These are phyloP conservation scores for Myotis daubentonii DNA, from an alignment of 2,797 vertebrate species.

Conservation along the genomic window DNA sequence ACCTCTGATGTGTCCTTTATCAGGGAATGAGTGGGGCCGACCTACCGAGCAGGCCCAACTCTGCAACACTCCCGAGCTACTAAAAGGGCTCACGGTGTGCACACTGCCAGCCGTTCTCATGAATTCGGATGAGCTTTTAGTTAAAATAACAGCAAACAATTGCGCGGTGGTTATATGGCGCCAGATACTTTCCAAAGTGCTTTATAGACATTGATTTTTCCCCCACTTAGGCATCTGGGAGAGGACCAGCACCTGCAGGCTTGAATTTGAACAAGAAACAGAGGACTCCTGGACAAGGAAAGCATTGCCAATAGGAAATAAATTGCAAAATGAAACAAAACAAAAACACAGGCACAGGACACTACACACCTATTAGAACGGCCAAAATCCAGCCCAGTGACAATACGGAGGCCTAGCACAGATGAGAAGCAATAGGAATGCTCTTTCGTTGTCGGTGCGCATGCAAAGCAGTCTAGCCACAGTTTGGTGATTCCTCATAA, in stretches of 20 bases:
- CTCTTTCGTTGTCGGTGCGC: neutral
- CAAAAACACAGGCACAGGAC: neutral
- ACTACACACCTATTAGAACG: neutral
- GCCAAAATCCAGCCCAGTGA: neutral
- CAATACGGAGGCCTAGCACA: neutral
- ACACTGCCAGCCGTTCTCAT: neutral
- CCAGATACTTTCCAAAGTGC: neutral
- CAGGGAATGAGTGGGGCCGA: neutral
- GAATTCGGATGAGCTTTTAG: neutral
- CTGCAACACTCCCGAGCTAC: neutral
- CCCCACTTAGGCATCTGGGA: neutral
- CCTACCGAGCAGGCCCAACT: neutral
- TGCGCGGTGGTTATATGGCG: neutral
- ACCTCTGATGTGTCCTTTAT: neutral
- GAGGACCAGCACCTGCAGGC: neutral
- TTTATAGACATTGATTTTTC: neutral
- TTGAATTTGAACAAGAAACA: slow-evolving; percentile 27
- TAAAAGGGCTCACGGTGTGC: neutral
- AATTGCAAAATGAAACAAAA: neutral
- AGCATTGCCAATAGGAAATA: neutral
- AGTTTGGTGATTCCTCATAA: neutral
- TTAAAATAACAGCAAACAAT: slow-evolving; percentile 27
- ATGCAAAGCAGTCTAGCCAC: neutral
- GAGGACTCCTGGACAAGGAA: neutral
- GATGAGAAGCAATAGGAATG: neutral